Base-by-base conservation (phyloP, 2,113 vertebrate species). In the Canis aureus region DNA sequence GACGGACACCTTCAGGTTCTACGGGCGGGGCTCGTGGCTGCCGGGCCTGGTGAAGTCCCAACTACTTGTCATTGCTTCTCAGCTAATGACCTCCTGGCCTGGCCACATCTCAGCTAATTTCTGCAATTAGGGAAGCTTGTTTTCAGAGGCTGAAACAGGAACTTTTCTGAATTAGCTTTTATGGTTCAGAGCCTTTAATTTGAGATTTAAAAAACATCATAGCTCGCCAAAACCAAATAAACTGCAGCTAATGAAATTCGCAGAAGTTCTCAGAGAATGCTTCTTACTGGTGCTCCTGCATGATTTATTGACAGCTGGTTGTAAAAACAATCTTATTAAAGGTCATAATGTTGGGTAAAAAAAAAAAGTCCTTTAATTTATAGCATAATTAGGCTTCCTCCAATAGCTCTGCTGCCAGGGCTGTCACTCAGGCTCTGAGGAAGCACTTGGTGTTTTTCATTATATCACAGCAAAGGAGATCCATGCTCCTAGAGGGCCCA, bases 291-390 rank as follows among this genome's bases (percentile, higher is more conserved):
- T 96, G 98, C 98, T 98, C 97, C 98, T 97, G 92, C 98, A 98
- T 99, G 99, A 99, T 99, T 99, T 99, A 99, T 99, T 98, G 98
- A 98, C 98, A 99, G 98, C 98, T 93, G 98, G 99, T 99, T 98
- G 98, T 99, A 99, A 99, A 99, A 99, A 99, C 99, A 99, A 99
- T 99, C 99, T 98, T 99, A 99, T 99, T 99, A 99, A 99, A 99
- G 98, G 98, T 98, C 99, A 99, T 98, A 99, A 99, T 99, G 98
- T 99, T 99, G 98, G 97, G 98, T 98, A 85, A 97, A 98, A 95
- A 90, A 97, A 98, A 98, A 97, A 95, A 95, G 88, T 87, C 91
- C 89, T 98, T 98, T 98, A 98, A 99, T 99, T 99, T 99, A 99
- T 99, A 98, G 98, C 97, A 97, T 99, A 99, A 99, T 99, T 99